These are phyloP conservation scores for Calephelis virginiensis DNA, from an alignment of 1,140 invertebrate species.

Conservation along the genomic window DNA sequence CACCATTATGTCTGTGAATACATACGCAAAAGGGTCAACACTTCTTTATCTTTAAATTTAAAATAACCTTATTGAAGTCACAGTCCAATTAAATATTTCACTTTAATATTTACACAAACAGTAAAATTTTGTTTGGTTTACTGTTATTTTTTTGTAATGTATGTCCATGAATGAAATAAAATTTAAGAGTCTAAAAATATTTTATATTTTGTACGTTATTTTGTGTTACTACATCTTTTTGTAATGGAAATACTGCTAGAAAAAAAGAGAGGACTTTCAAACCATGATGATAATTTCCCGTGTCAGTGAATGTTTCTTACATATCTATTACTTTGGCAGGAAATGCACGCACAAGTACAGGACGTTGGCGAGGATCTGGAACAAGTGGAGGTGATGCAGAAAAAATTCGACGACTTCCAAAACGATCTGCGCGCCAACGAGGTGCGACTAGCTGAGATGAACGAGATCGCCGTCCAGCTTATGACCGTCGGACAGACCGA, in stretches of 20 bases:
- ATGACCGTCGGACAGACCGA: slow-evolving; percentile 98
- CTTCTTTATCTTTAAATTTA: too few species aligned
- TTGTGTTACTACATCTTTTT: neutral
- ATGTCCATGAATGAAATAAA: neutral
- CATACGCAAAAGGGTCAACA: too few species aligned
- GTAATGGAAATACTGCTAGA: neutral
- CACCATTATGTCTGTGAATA: too few species aligned
- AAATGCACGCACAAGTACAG: slow-evolving; percentile 93
- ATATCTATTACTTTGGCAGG: slow-evolving; percentile 51
- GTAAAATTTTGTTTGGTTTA: too few species aligned
- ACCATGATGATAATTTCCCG: too few species aligned
- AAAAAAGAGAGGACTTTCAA: too few species aligned
- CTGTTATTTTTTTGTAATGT: too few species aligned
- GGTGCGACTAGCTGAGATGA: slow-evolving; percentile 97
- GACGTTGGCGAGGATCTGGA: slow-evolving; percentile 98
- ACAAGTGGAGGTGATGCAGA: slow-evolving; percentile 99
- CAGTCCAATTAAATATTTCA: too few species aligned
- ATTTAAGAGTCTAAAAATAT: too few species aligned
- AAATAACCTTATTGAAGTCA: too few species aligned
- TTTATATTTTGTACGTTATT: neutral
- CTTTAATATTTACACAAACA: too few species aligned
- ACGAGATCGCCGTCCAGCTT: slow-evolving; percentile 96
- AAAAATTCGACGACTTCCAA: slow-evolving; percentile 99
- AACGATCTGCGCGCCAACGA: slow-evolving; percentile 98
- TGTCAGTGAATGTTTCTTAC: too few species aligned